phyloP scores from a whole-genome alignment of 2,113 vertebrate species.

The Cyanoliseus patagonus region DNA sequence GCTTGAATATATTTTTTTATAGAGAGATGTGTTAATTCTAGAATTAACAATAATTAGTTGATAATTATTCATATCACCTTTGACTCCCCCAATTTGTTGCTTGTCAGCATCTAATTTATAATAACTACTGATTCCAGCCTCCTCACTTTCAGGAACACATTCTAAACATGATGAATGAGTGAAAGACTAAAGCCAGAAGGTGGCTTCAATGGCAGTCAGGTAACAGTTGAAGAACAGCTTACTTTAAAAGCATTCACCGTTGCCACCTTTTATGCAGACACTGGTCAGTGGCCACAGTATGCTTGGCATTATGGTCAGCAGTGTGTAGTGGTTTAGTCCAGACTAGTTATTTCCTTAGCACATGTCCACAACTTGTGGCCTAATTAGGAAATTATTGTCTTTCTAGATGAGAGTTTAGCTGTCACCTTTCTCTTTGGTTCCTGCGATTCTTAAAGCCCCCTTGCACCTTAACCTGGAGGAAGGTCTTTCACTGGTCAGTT shows the following conservation, averaged over 20 bases:
- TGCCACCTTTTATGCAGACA: background rate
- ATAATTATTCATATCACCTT: background rate
- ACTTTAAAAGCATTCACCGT: background rate
- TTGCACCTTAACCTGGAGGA: background rate
- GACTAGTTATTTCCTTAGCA: background rate
- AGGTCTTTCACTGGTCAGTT: background rate
- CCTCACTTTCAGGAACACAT: background rate
- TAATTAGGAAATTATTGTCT: accelerated
- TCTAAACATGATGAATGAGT: background rate
- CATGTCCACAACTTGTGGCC: accelerated
- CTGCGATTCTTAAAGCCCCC: background rate
- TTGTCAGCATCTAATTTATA: background rate
- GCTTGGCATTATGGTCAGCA: background rate
- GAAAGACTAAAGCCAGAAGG: background rate
- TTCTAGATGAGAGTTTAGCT: background rate
- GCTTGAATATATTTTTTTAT: background rate
- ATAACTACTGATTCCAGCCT: background rate
- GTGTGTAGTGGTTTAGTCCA: background rate
- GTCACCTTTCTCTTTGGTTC: background rate
- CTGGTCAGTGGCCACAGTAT: accelerated
- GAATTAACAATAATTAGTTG: background rate
- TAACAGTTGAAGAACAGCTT: background rate
- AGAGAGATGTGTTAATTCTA: background rate
- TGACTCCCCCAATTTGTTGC: background rate
- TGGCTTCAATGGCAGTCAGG: background rate